A percentile compares a stretch with the other conserved stretches of the same genome.
These are phyloP conservation scores for Euzophera pinguis DNA, from an alignment of 2,888 invertebrate genomes.

Conservation along the genomic window DNA sequence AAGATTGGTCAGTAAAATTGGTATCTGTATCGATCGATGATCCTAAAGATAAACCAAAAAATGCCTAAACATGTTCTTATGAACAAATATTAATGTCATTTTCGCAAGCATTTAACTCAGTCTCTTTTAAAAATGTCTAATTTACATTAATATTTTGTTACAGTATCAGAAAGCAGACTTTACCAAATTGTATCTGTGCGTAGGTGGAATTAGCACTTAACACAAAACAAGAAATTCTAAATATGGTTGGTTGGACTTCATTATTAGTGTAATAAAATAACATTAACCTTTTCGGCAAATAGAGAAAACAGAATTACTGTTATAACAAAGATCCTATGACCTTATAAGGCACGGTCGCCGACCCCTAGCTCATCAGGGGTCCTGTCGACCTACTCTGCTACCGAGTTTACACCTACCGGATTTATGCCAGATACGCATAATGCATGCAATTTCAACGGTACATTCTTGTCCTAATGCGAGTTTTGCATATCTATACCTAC, in stretches of 20 bases:
- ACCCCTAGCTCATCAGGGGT: not conserved
- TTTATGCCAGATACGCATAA: conserved; percentile 10
- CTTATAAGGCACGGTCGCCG: not conserved
- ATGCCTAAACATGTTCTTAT: no score
- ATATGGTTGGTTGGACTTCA: not conserved
- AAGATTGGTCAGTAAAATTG: no score
- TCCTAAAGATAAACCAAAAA: no score
- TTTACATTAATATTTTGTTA: no score
- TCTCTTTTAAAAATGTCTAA: no score
- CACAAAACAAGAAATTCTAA: not conserved
- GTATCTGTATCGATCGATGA: no score
- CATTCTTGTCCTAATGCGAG: conserved; percentile 5
- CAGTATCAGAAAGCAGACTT: no score
- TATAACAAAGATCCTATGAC: not conserved
- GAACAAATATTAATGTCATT: no score
- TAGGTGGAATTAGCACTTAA: not conserved
- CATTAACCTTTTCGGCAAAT: not conserved
- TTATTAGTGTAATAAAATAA: not conserved
- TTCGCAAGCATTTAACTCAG: no score
- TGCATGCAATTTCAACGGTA: conserved; percentile 13
- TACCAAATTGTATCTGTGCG: no score
- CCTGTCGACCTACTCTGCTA: conserved; percentile 12
- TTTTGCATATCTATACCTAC: not conserved
- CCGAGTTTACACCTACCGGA: conserved; percentile 15
- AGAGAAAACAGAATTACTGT: not conserved